phyloP scores from a whole-genome alignment of 1,140 invertebrate species.

The Himalopsyche phryganea region DNA sequence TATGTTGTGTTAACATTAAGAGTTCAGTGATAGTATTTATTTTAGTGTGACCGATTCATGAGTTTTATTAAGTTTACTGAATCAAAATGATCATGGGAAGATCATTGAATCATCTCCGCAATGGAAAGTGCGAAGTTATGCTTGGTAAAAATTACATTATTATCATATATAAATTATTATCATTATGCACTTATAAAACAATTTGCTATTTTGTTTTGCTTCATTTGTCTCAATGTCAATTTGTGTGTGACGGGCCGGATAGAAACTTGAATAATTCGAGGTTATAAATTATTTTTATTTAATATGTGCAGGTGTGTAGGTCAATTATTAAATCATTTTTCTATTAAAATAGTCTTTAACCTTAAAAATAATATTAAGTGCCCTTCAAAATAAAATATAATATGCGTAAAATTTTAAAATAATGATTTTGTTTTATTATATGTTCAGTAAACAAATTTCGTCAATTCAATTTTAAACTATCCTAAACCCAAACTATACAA shows the following conservation, averaged over 20 bases:
- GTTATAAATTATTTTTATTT: not conserved
- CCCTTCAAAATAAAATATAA: too few species aligned
- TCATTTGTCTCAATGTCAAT: not conserved
- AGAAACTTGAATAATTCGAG: too few species aligned
- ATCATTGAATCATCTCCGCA: constrained; percentile 51
- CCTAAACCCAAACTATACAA: too few species aligned
- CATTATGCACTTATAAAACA: too few species aligned
- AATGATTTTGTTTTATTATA: too few species aligned
- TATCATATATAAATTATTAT: not conserved
- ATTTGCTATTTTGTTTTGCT: not conserved
- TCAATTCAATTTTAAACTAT: too few species aligned
- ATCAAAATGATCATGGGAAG: constrained; percentile 31
- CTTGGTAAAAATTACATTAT: constrained; percentile 45
- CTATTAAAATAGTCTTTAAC: not conserved
- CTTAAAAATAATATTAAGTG: not conserved
- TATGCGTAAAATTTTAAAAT: too few species aligned
- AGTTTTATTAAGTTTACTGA: not conserved
- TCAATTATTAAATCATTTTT: not conserved
- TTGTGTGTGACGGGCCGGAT: not conserved
- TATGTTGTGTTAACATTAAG: too few species aligned
- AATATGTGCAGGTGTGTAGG: not conserved
- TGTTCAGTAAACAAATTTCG: too few species aligned
- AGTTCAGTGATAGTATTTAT: too few species aligned
- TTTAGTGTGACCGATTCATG: too few species aligned
- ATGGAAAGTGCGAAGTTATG: constrained; percentile 53